Evolutionary conservation across 2,888 invertebrate genomes (phyloP).

Genomic region (Nomada ruficornis): DNA sequence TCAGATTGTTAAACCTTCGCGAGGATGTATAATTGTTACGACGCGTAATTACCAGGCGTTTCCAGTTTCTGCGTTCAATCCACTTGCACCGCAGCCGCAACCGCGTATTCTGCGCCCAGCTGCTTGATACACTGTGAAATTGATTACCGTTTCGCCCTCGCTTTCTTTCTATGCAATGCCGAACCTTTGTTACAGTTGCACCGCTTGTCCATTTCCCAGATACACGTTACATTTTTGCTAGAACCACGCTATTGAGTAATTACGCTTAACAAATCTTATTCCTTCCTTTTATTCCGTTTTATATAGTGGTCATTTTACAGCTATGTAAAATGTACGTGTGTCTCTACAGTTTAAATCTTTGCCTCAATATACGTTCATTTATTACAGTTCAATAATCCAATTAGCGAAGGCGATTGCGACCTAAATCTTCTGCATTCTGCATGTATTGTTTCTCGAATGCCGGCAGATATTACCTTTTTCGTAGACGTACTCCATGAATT

Average conservation of each 20-base stretch:
- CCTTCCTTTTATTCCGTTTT: not conserved
- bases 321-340: no score
- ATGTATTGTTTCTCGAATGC: not conserved
- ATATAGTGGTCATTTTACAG: no score
- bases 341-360: no score
- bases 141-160: constrained; percentile 38
- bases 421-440: not conserved
- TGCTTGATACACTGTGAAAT: constrained; percentile 44
- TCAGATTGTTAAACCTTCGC: constrained; percentile 47
- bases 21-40: constrained; percentile 33
- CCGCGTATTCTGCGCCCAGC: constrained; percentile 42
- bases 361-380: no score
- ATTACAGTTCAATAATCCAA: not conserved
- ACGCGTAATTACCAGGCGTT: constrained; percentile 43
- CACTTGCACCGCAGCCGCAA: constrained; percentile 33
- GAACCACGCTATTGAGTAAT: not conserved
- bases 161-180: not conserved
- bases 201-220: constrained; percentile 9
- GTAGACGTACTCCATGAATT: not conserved
- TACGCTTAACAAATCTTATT: not conserved
- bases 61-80: constrained; percentile 33
- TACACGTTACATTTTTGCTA: not conserved
- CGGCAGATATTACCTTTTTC: not conserved
- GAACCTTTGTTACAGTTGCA: constrained; percentile 9
- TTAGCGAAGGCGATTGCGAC: not conserved